Conservation (phyloP, 2,113 vertebrate genomes). For the Epinephelus lanceolatus region DNA sequence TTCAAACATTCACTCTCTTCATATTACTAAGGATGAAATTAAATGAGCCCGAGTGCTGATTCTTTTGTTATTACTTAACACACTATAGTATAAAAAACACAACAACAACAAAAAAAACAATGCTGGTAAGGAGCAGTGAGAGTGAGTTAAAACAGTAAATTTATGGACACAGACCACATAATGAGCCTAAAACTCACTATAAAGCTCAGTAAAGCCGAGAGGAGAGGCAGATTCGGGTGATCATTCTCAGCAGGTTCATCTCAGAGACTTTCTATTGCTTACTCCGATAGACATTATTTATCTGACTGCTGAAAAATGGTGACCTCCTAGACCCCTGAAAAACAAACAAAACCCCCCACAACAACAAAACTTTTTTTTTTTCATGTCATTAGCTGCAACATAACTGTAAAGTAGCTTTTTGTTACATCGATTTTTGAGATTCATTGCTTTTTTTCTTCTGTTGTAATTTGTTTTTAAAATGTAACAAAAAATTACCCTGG, state of each 20-base stretch:
- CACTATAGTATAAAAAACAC: background rate
- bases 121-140: background rate
- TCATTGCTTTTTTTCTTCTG: too few relatives aligned
- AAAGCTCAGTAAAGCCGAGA: background rate
- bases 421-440: too few relatives aligned
- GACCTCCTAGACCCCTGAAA: too few relatives aligned
- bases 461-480: too few relatives aligned
- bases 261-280: too few relatives aligned
- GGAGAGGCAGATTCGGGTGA: background rate
- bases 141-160: background rate
- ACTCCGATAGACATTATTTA: too few relatives aligned
- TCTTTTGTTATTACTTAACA: background rate
- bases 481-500: too few relatives aligned
- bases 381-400: too few relatives aligned
- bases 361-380: too few relatives aligned
- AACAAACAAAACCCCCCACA: too few relatives aligned
- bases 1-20: conserved; percentile 26
- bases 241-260: background rate
- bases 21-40: conserved; percentile 11
- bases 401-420: too few relatives aligned
- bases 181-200: background rate
- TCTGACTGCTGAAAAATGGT: too few relatives aligned
- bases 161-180: background rate
- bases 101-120: background rate
- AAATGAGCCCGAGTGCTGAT: background rate